phyloP scores from a whole-genome alignment of 2,797 vertebrate genomes.

The Ciconia nigra region DNA sequence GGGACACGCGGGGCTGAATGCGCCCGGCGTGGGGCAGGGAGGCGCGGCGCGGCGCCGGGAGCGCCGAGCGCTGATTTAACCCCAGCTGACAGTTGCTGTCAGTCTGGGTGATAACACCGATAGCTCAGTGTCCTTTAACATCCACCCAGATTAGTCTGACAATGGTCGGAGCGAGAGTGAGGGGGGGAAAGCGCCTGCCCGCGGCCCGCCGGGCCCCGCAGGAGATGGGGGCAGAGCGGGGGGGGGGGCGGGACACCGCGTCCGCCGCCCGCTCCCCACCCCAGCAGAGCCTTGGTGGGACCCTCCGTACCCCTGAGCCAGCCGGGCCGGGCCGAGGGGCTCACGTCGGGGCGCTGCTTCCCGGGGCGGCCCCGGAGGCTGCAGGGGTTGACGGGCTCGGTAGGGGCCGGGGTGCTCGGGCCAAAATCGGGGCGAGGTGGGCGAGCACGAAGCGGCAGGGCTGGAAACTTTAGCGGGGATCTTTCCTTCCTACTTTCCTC shows the following conservation, averaged over 20 bases:
- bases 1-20: conserved; percentile 17
- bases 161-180: not conserved
- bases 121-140: conserved; percentile 76
- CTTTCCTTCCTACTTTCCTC: not conserved
- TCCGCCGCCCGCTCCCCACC: not conserved
- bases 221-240: not conserved
- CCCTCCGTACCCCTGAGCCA: not conserved
- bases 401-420: not conserved
- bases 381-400: not conserved
- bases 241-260: not conserved
- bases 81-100: conserved; percentile 77
- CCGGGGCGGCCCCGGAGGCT: not conserved
- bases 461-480: not conserved
- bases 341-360: too few relatives aligned
- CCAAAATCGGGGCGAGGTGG: not conserved
- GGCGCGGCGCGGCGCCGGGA: not conserved
- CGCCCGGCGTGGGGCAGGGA: conserved; percentile 3
- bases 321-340: not conserved
- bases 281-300: not conserved
- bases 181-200: not conserved
- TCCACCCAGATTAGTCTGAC: conserved; percentile 63
- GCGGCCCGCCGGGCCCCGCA: not conserved
- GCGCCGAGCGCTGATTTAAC: conserved; percentile 68
- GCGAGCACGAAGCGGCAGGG: not conserved
- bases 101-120: conserved; percentile 61